Conservation (phyloP, 2,888 invertebrate genomes). For the Caenorhabditis becei region DNA sequence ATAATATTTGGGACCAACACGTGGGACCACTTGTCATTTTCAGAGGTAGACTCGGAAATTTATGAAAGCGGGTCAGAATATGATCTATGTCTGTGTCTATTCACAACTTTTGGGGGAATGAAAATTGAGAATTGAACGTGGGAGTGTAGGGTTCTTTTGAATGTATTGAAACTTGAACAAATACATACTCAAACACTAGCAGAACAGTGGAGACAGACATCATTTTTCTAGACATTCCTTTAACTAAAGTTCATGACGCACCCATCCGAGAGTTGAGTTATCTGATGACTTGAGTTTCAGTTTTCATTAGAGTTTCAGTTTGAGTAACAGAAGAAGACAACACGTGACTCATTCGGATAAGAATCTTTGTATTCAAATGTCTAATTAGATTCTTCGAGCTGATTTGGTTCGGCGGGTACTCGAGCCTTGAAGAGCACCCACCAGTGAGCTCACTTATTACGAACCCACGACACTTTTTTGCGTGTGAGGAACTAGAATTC, state of each 20-base stretch:
- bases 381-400: slow-evolving; percentile 7
- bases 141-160: neutral
- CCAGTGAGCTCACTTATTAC: neutral
- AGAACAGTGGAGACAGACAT: too few species aligned
- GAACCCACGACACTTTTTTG: neutral
- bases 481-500: neutral
- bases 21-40: slow-evolving; percentile 23
- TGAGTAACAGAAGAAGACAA: too few species aligned
- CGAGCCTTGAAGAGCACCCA: too few species aligned
- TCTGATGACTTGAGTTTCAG: slow-evolving; percentile 12
- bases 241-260: too few species aligned
- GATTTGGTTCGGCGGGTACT: neutral
- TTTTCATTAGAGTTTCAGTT: too few species aligned
- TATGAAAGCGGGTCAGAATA: slow-evolving; percentile 4
- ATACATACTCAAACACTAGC: too few species aligned
- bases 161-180: neutral
- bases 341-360: slow-evolving; percentile 6
- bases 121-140: neutral
- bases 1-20: neutral
- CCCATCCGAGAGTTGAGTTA: slow-evolving; percentile 10
- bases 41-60: slow-evolving; percentile 13
- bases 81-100: slow-evolving; percentile 4
- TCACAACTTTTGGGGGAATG: neutral
- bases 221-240: too few species aligned
- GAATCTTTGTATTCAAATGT: neutral